These are phyloP conservation scores for Sander vitreus DNA, from an alignment of 2,113 vertebrate species.

Conservation along the genomic window DNA sequence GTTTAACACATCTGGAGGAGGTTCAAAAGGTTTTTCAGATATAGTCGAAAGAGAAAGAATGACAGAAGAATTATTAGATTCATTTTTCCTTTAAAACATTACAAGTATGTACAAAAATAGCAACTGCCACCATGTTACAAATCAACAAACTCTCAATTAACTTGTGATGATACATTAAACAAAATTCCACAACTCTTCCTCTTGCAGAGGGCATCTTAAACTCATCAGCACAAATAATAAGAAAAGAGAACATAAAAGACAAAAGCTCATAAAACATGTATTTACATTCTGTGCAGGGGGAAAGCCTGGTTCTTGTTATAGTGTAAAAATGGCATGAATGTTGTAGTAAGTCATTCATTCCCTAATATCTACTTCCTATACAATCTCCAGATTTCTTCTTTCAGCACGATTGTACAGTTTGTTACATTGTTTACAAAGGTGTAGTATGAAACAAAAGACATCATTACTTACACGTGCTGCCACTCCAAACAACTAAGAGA, in stretches of 20 bases:
- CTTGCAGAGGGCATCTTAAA: constrained; percentile 14
- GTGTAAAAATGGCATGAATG: constrained; percentile 69
- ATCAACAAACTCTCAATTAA: constrained; percentile 40
- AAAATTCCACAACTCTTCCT: constrained; percentile 22
- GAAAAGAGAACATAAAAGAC: constrained; percentile 31
- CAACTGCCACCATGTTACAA: constrained; percentile 60
- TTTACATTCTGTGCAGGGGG: constrained; percentile 63
- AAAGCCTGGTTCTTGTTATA: constrained; percentile 36
- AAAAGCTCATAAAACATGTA: constrained; percentile 56
- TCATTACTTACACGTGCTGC: constrained; percentile 46
- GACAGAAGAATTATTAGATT: constrained; percentile 30
- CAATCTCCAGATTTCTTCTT: constrained; percentile 59
- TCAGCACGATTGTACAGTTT: constrained; percentile 74
- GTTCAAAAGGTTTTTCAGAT: constrained; percentile 17
- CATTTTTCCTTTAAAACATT: constrained; percentile 49
- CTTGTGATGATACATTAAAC: constrained; percentile 41
- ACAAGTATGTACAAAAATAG: constrained; percentile 73
- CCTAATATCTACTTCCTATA: constrained; percentile 74
- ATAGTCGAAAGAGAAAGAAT: constrained; percentile 1
- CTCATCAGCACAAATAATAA: constrained; percentile 36
- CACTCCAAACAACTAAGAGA: constrained; percentile 63
- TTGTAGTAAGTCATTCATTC: constrained; percentile 62
- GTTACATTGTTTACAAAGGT: constrained; percentile 81
- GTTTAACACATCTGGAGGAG: constrained; percentile 25
- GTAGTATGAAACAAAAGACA: constrained; percentile 64